Evolutionary conservation across 2,888 invertebrate genomes (phyloP), one percentile per base, ranked within the genome.

Genomic region (Empis stercorea): DNA sequence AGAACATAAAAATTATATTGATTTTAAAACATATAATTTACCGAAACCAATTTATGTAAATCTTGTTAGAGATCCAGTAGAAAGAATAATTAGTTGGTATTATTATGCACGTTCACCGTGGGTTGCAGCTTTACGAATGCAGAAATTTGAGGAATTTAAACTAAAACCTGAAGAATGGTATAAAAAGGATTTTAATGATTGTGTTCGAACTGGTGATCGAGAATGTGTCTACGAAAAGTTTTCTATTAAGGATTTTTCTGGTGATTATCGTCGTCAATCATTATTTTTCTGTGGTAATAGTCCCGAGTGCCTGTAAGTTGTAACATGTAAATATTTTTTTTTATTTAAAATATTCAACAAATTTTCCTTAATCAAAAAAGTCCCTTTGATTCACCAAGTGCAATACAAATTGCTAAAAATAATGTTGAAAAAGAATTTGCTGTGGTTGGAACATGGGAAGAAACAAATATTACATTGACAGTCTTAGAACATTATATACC

Each of bases 201-300:
- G 89, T 60, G 88, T 91, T 16, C 66, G 84, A 53, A 80, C 77
- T 49, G 84, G 84, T 1, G 88, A 89, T 64, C 74, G 81, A 9
- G 84, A 91, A 65, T 91, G 89, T 59, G 78, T 79, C 53, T 89
- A 87, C 68, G 62, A 83, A 34, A 80, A 82, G 56, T 84, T 85
- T 0, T 81, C 85, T 60, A 79, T 82, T 2, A 77, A 80, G 57
- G 87, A 87, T 62, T 79, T 80, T 2, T 85, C 84, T 54, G 85
- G 86, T 0, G 88, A 89, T 68, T 87, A 86, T 61, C 76, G 87
- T 48, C 71, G 88, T 23, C 87, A 88, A 62, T 82, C 85, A 2
- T 77, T 88, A 57, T 88, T 89, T 71, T 91, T 91, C 69, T 92
- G 91, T 61, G 91, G 91, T 7, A 88, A 91, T 63, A 79, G 83